phyloP scores from a whole-genome alignment of 37 sponge, comb jelly and placozoan genomes.

The Spongilla lacustris region DNA sequence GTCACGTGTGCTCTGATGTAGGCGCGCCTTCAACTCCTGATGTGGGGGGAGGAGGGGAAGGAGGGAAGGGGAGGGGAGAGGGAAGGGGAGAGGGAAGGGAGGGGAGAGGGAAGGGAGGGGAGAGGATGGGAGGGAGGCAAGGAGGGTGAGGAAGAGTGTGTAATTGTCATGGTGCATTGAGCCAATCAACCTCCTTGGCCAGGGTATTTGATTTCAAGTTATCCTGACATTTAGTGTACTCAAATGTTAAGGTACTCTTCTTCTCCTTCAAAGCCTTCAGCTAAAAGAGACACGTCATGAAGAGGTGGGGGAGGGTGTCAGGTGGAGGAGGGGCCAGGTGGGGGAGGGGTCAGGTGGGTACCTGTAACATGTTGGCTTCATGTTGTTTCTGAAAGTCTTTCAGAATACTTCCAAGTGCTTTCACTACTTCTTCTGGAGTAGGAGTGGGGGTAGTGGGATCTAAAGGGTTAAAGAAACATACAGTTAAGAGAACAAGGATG shows the following conservation, averaged over 20 bases:
- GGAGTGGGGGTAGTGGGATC: neutral
- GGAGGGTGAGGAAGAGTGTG: neutral
- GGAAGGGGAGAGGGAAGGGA: neutral
- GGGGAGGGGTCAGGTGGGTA: neutral
- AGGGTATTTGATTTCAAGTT: neutral
- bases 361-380: neutral
- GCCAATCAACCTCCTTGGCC: neutral
- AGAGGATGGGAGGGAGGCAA: neutral
- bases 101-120: neutral
- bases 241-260: neutral
- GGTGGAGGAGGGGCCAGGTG: neutral
- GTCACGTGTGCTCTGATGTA: slow-evolving; percentile 22
- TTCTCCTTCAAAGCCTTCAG: neutral
- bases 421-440: slow-evolving; percentile 12
- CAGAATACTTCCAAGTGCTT: neutral
- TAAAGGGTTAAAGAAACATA: neutral
- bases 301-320: neutral
- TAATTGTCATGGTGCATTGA: neutral
- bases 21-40: slow-evolving; percentile 31
- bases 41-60: neutral
- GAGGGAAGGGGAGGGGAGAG: neutral
- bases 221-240: neutral
- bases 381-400: neutral
- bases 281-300: neutral
- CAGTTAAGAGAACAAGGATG: slow-evolving; percentile 9